phyloP scores from a whole-genome alignment of 2,888 invertebrate species.

The Prosopocoilus inquinatus region DNA sequence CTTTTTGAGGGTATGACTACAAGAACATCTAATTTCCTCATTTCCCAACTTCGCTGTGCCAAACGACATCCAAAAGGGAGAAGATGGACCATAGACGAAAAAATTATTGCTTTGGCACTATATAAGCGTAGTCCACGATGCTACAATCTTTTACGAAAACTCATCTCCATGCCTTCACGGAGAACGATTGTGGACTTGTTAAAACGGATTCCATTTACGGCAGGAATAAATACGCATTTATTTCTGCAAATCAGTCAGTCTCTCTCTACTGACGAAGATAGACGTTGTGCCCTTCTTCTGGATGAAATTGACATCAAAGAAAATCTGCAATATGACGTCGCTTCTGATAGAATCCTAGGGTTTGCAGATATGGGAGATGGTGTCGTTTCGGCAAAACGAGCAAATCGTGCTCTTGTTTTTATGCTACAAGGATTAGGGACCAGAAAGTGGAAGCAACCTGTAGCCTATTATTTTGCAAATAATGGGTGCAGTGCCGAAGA shows the following conservation, averaged over 20 bases:
- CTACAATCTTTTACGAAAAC: slow-evolving; percentile 14
- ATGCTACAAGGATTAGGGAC: slow-evolving; percentile 5
- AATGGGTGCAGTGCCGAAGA: slow-evolving; percentile 6
- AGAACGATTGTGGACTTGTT: slow-evolving; percentile 12
- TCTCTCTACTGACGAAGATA: slow-evolving; percentile 11
- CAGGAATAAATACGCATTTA: slow-evolving; percentile 21
- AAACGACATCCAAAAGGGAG: not conserved
- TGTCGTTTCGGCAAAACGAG: not conserved
- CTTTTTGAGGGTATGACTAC: not conserved
- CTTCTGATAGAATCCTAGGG: slow-evolving; percentile 1
- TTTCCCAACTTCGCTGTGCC: not conserved
- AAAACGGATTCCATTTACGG: slow-evolving; percentile 19
- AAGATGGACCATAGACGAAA: slow-evolving; percentile 6
- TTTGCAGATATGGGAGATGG: slow-evolving; percentile 2
- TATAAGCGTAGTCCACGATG: not conserved
- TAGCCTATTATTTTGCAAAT: slow-evolving; percentile 8
- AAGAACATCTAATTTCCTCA: not conserved
- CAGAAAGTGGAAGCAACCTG: slow-evolving; percentile 9
- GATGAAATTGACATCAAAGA: slow-evolving; percentile 16
- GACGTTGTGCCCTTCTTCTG: slow-evolving; percentile 18
- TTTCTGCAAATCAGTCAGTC: slow-evolving; percentile 17
- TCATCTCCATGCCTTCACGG: slow-evolving; percentile 14
- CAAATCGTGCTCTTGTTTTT: slow-evolving; percentile 9
- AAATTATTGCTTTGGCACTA: slow-evolving; percentile 4
- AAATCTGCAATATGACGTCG: not conserved